Conservation (phyloP, 1,140 invertebrate genomes). For the Rhopalosiphum padi region DNA sequence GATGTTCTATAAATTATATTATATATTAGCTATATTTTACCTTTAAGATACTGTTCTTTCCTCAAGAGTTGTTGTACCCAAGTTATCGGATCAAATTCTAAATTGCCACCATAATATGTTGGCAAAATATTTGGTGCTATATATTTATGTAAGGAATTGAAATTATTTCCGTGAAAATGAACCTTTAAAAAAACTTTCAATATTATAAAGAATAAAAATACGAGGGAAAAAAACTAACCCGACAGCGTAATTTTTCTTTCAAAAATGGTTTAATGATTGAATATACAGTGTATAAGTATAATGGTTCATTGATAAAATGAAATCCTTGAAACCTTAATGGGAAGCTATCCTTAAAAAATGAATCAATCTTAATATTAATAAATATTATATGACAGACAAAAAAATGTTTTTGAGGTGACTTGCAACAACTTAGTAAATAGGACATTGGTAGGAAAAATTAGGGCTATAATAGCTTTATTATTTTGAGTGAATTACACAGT, state of each 20-base stretch:
- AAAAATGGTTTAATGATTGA: conserved; percentile 65
- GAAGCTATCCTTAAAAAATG: conserved; percentile 64
- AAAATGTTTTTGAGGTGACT: too few species aligned
- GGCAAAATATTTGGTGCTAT: conserved; percentile 60
- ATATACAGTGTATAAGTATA: conserved; percentile 65
- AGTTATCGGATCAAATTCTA: conserved; percentile 57
- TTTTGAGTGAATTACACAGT: too few species aligned
- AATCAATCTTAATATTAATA: not conserved
- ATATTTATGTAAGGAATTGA: conserved; percentile 61
- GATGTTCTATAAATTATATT: not conserved
- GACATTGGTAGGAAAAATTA: too few species aligned
- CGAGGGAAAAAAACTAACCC: conserved; percentile 61
- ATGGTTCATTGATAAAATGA: conserved; percentile 66
- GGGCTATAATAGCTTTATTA: too few species aligned
- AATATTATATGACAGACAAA: not conserved
- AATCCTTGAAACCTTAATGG: conserved; percentile 65
- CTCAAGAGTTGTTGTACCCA: conserved; percentile 62
- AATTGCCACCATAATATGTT: conserved; percentile 60
- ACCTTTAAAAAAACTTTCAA: conserved; percentile 59
- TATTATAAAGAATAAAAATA: not conserved
- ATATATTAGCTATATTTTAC: conserved; percentile 59
- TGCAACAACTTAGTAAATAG: too few species aligned
- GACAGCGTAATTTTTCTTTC: conserved; percentile 64
- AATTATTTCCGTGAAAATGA: conserved; percentile 61
- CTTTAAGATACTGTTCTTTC: conserved; percentile 64